Conservation (phyloP, 2,113 vertebrate species). For the Phrynosoma platyrhinos region DNA sequence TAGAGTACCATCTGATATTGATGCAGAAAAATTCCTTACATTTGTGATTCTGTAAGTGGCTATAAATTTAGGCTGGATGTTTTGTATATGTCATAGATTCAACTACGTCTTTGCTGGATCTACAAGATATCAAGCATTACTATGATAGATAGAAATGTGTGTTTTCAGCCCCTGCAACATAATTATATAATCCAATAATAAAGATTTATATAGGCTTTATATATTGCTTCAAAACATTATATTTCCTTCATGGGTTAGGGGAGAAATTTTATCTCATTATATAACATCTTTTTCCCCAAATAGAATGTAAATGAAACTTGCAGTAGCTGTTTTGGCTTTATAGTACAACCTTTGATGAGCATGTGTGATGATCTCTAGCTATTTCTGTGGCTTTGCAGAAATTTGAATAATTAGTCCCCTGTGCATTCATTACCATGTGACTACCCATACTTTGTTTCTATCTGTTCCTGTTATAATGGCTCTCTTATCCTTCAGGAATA, state of each 20-base stretch:
- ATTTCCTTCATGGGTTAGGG: background rate
- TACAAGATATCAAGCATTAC: background rate
- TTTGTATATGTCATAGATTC: background rate
- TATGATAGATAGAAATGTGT: background rate
- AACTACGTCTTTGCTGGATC: background rate
- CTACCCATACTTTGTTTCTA: background rate
- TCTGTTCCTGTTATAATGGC: background rate
- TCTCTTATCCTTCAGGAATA: background rate
- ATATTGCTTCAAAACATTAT: background rate
- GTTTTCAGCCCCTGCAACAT: background rate
- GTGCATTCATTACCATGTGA: background rate
- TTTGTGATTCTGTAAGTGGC: background rate
- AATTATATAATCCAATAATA: background rate
- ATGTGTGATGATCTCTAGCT: background rate
- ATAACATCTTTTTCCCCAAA: background rate
- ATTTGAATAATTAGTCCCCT: background rate
- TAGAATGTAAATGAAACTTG: conserved; percentile 2
- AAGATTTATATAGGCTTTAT: conserved; percentile 13
- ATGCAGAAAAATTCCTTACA: background rate
- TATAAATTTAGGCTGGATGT: background rate
- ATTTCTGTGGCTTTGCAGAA: background rate
- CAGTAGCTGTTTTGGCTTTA: background rate
- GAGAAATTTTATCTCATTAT: conserved; percentile 3
- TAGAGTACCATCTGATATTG: background rate
- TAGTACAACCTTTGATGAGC: background rate